phyloP scores from a whole-genome alignment of 2,797 vertebrate genomes.

The Stomatorhinus walkeri region DNA sequence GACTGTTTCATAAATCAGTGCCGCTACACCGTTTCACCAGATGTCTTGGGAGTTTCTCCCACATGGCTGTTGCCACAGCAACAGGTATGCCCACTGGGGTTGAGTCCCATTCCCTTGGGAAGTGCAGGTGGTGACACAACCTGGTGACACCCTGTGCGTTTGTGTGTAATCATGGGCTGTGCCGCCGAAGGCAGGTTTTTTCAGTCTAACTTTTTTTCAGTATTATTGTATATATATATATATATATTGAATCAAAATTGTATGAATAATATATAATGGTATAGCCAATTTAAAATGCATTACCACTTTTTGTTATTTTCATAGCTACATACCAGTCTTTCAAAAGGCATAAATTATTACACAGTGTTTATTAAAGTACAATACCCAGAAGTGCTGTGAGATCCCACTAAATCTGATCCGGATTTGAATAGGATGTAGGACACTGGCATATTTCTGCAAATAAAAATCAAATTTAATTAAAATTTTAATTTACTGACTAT shows the following conservation, averaged over 20 bases:
- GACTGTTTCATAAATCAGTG: background rate
- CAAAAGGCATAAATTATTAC: background rate
- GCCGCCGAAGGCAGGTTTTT: background rate
- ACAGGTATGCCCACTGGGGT: background rate
- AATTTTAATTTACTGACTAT: background rate
- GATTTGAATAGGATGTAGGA: background rate
- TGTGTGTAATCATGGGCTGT: background rate
- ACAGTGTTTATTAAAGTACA: background rate
- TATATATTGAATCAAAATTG: background rate
- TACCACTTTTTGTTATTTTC: background rate
- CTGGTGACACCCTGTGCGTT: background rate
- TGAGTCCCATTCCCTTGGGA: background rate
- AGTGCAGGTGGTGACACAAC: background rate
- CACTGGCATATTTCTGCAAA: background rate
- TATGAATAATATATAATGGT: background rate
- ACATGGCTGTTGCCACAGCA: background rate
- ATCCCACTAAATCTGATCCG: background rate
- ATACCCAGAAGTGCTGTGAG: background rate
- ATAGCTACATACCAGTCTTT: background rate
- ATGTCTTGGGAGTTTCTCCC: background rate
- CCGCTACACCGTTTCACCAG: background rate
- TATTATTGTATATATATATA: background rate
- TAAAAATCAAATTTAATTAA: background rate
- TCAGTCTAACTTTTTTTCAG: background rate
- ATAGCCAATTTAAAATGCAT: background rate